Evolutionary conservation across 2,113 vertebrate species (phyloP).

Genomic region (Takifugu flavidus): DNA sequence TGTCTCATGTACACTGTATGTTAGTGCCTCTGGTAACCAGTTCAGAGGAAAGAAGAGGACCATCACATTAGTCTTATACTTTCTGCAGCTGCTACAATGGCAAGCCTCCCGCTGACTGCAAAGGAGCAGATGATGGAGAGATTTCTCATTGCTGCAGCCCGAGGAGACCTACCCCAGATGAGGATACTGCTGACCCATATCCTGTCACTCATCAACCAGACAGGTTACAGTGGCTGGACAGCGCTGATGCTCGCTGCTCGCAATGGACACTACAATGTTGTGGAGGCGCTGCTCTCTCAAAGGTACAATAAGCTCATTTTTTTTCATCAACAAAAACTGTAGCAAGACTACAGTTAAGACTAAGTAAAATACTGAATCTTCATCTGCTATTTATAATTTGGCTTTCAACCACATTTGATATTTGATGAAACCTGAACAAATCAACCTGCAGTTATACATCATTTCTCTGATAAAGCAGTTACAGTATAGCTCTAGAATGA

Average conservation of each 20-base stretch:
- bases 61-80: not conserved
- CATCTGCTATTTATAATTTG: not conserved
- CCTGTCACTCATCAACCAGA: slow-evolving; percentile 76
- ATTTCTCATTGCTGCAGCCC: slow-evolving; percentile 78
- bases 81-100: slow-evolving; percentile 27
- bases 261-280: slow-evolving; percentile 80
- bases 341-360: not conserved
- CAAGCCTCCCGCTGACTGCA: slow-evolving; percentile 52
- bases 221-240: slow-evolving; percentile 84
- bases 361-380: not conserved
- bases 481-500: no score
- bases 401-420: no score
- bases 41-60: no score
- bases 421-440: no score
- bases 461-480: no score
- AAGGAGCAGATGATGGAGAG: slow-evolving; percentile 71
- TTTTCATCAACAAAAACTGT: not conserved
- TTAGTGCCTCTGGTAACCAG: no score
- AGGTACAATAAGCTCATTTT: slow-evolving; percentile 73
- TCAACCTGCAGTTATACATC: no score
- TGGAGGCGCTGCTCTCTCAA: slow-evolving; percentile 76
- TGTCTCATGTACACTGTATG: no score
- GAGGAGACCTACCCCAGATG: slow-evolving; percentile 77
- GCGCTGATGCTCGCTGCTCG: slow-evolving; percentile 88
- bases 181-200: slow-evolving; percentile 65